Base-by-base conservation (phyloP, 2,888 invertebrate genomes). In the Prostheceraeus crozeri region DNA sequence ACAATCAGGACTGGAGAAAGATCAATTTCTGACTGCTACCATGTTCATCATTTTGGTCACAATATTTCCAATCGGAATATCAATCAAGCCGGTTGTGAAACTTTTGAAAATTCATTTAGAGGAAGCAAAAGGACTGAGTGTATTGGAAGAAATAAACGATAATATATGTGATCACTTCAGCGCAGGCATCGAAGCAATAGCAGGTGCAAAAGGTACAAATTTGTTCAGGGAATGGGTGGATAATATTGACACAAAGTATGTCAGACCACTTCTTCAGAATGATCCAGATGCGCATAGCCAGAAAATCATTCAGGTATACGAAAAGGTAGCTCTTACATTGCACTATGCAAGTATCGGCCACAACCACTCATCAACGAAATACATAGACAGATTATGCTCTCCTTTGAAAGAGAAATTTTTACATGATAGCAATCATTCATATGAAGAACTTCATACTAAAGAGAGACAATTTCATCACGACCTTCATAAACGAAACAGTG, bases 1-100 rank as follows among this genome's bases (percentile, higher is more conserved):
- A 8, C 10, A n/a, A 4, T 21, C 40, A 10, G 51, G 10, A 10
- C 27, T 56, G 2, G 21, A 30, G 6, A 57, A 31, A 59, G 25
- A 58, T 19, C 16, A 35, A 14, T 6, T 94, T 77, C 87, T 93
- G 65, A 94, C 96, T 21, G 90, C 96, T 1, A 94, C 94, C 1
- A 89, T 96, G 70, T 87, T 90, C 53, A 89, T 96, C 65, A 88
- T 98, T 69, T 89, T 94, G 76, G 94, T 94, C 79, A 96, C 98
- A 2, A 94, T 96, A n/a, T 94, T 96, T 78, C 82, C 96, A 70
- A 62, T 65, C 84, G 96, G 96, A 63, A 93, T 94, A 69, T 91
- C 94, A 14, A 94, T 96, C 71, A 94, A 94, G 72, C 94, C 94
- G 8, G 81, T 96, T 62, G 94, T 96, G n/a, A 87, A 85, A 78